Conservation (phyloP, 1,140 invertebrate species). For the Augochlora pura region DNA sequence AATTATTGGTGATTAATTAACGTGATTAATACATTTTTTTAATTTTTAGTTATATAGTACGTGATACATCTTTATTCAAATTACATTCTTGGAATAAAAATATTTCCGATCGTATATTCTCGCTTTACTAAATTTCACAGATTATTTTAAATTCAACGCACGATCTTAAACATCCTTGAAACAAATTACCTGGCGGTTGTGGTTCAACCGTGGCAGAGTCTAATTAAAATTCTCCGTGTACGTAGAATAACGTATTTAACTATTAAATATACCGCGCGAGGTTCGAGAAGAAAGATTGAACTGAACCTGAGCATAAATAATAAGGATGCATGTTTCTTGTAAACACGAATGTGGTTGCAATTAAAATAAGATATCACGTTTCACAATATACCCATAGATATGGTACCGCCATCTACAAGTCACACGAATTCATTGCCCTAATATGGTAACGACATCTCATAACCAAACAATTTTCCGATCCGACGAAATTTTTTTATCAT, state of each 20-base stretch:
- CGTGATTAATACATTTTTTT: too few species aligned
- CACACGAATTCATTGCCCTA: not conserved
- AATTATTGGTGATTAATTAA: too few species aligned
- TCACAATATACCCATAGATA: not conserved
- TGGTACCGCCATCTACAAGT: too few species aligned
- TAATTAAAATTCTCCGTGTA: not conserved
- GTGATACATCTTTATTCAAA: too few species aligned
- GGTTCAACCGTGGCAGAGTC: not conserved
- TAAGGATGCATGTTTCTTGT: not conserved
- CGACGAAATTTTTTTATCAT: constrained; percentile 25
- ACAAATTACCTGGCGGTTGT: too few species aligned
- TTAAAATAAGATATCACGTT: constrained; percentile 16
- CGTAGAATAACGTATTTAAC: not conserved
- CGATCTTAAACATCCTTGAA: too few species aligned
- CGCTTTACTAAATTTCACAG: too few species aligned
- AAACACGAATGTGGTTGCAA: not conserved
- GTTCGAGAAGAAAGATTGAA: not conserved
- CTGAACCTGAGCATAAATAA: not conserved
- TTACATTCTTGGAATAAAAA: too few species aligned
- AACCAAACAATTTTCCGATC: not conserved
- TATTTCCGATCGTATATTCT: too few species aligned
- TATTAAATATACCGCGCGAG: not conserved
- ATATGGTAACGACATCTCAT: constrained; percentile 27
- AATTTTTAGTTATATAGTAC: too few species aligned
- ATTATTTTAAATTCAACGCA: too few species aligned